Conservation (phyloP, 2,888 invertebrate genomes). For the Deroplatys truncata region DNA sequence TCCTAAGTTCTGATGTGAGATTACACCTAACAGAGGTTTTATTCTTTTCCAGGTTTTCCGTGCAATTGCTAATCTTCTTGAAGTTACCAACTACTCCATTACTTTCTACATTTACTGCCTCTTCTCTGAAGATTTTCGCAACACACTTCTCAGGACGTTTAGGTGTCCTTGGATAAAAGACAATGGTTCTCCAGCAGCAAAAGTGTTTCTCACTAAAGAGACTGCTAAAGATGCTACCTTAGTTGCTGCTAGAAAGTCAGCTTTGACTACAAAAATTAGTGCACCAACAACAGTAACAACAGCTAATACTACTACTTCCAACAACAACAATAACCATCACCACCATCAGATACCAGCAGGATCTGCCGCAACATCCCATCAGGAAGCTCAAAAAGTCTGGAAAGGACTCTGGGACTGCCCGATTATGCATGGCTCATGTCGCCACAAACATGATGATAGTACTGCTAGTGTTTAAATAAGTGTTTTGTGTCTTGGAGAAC, state of each 20-base stretch:
- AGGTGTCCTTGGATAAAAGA: conserved; percentile 50
- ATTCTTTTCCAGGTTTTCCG: conserved; percentile 50
- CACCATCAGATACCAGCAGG: background rate
- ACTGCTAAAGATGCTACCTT: background rate
- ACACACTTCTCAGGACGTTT: conserved; percentile 60
- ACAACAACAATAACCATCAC: background rate
- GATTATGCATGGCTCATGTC: background rate
- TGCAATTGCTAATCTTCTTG: conserved; percentile 66
- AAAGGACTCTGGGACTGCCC: conserved; percentile 2
- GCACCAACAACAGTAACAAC: background rate
- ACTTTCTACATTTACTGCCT: conserved; percentile 77
- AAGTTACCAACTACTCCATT: conserved; percentile 71
- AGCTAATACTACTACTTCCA: background rate
- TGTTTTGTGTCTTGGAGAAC: background rate
- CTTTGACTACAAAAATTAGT: background rate
- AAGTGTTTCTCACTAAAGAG: background rate
- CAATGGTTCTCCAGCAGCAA: background rate
- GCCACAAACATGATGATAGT: background rate
- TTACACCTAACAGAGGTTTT: too few species aligned
- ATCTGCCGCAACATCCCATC: background rate
- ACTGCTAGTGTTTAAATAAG: background rate
- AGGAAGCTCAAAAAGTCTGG: conserved; percentile 9
- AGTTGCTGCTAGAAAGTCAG: background rate
- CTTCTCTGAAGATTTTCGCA: conserved; percentile 72
- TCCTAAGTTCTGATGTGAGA: too few species aligned